Evolutionary conservation across 2,888 invertebrate genomes (phyloP).

Genomic region (Ariolimax columbianus): DNA sequence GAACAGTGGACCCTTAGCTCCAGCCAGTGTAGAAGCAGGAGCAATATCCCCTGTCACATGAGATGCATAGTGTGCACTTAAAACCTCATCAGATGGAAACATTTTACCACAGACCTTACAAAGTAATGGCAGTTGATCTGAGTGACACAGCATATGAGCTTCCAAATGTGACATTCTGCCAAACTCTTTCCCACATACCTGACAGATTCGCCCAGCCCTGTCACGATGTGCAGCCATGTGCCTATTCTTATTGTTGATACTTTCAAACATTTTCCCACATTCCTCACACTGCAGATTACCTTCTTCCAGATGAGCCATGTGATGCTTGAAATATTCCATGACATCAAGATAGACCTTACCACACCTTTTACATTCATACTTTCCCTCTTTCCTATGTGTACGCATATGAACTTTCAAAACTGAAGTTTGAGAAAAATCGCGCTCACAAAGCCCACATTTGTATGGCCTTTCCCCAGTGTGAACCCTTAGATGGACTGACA

Average conservation of each 20-base stretch:
- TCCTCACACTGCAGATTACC: constrained; percentile 54
- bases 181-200: constrained; percentile 58
- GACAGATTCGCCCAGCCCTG: constrained; percentile 53
- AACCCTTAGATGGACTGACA: constrained; percentile 56
- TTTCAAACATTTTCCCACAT: constrained; percentile 55
- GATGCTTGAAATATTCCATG: constrained; percentile 51
- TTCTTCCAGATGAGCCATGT: constrained; percentile 51
- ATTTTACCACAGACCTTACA: constrained; percentile 54
- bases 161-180: constrained; percentile 55
- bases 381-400: constrained; percentile 55
- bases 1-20: constrained; percentile 44
- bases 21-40: not conserved
- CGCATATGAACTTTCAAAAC: constrained; percentile 56
- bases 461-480: constrained; percentile 60
- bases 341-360: constrained; percentile 52
- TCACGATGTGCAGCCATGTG: constrained; percentile 52
- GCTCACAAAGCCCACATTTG: constrained; percentile 55
- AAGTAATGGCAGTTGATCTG: constrained; percentile 42
- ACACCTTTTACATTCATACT: constrained; percentile 56
- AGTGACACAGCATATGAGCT: constrained; percentile 57
- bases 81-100: constrained; percentile 50
- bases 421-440: constrained; percentile 56
- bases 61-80: constrained; percentile 51
- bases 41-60: constrained; percentile 50
- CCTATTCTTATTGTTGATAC: constrained; percentile 50